Evolutionary conservation across 2,888 invertebrate genomes (phyloP).

Genomic region (Ditylenchus weischeri): DNA sequence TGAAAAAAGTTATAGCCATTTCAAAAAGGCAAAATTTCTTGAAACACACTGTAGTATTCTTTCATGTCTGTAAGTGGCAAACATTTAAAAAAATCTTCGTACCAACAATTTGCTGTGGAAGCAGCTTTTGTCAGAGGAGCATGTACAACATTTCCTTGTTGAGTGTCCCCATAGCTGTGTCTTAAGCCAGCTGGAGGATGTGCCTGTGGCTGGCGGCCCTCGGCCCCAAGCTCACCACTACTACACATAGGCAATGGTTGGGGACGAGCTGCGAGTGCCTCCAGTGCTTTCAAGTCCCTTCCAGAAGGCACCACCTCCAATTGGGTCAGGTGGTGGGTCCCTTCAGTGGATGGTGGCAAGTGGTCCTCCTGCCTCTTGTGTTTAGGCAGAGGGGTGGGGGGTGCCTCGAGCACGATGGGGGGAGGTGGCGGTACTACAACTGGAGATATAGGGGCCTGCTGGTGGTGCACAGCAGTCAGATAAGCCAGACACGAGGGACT

Average conservation of each 20-base stretch:
- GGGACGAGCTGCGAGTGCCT: neutral
- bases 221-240: neutral
- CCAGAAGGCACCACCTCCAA: no score
- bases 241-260: neutral
- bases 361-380: neutral
- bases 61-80: no score
- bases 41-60: no score
- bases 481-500: neutral
- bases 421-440: neutral
- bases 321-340: no score
- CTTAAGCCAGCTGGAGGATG: neutral
- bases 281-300: no score
- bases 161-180: neutral
- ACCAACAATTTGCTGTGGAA: conserved; percentile 2
- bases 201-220: neutral
- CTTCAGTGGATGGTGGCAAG: neutral
- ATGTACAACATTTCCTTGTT: neutral
- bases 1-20: no score
- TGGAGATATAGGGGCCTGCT: neutral
- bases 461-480: neutral
- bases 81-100: no score
- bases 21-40: no score
- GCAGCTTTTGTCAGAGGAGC: neutral
- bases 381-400: neutral
- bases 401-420: conserved; percentile 2